Evolutionary conservation across 2,797 vertebrate species (phyloP).

Genomic region (Sparus aurata): DNA sequence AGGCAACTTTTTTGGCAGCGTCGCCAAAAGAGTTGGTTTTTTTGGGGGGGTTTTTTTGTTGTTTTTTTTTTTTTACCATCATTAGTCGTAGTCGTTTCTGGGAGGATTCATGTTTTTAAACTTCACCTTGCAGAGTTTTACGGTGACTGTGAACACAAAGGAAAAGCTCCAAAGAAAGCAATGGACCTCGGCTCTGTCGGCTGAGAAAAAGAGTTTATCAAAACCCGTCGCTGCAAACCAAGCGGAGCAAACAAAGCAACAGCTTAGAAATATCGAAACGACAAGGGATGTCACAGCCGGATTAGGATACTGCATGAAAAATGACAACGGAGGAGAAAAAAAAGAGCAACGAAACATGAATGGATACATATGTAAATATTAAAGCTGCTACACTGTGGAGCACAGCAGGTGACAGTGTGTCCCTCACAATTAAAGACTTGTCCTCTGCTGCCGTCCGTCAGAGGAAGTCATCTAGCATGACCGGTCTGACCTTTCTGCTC

Average conservation of each 20-base stretch:
- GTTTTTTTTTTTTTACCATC: not conserved
- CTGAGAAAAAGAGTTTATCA: conserved; percentile 19
- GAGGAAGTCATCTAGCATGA: not conserved
- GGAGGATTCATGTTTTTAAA: not conserved
- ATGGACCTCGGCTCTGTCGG: not conserved
- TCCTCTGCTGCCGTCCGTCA: not conserved
- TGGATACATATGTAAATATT: conserved; percentile 17
- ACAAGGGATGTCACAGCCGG: conserved; percentile 21
- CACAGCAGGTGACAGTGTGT: not conserved
- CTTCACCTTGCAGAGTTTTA: not conserved
- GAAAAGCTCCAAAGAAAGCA: not conserved
- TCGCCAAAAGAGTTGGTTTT: conserved; percentile 9
- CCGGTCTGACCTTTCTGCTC: no score
- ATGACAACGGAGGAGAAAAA: conserved; percentile 10
- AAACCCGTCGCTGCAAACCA: conserved; percentile 16
- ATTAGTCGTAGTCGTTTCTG: not conserved
- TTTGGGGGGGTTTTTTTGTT: no score
- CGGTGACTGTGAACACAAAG: not conserved
- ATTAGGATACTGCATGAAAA: conserved; percentile 31
- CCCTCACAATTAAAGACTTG: conserved; percentile 11
- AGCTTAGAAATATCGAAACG: conserved; percentile 39
- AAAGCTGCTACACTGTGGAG: conserved; percentile 8
- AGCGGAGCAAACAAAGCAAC: conserved; percentile 27
- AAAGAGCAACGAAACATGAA: not conserved
- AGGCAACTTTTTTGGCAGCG: conserved; percentile 42